Percentiles rank a stretch among this genome's conserved stretches.
These are phyloP conservation scores for Mus spretus DNA, from an alignment of 2,797 vertebrate species.

Conservation along the genomic window DNA sequence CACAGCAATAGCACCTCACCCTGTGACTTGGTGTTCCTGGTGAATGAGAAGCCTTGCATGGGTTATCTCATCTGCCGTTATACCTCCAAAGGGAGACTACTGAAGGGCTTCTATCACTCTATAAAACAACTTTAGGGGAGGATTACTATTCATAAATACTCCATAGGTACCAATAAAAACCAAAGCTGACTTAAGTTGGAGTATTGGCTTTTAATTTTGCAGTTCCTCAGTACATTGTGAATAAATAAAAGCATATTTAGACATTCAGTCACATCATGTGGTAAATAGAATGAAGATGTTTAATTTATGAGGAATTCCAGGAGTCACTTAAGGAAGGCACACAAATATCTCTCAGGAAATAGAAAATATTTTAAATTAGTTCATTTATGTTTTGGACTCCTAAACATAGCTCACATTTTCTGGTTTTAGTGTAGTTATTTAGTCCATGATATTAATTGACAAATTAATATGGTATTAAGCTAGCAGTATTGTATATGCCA, in stretches of 20 bases:
- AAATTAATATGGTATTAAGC: not conserved
- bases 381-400: not conserved
- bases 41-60: not conserved
- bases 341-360: conserved; percentile 23
- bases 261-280: not conserved
- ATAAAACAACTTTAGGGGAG: not conserved
- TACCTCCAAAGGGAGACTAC: not conserved
- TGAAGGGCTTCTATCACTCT: not conserved
- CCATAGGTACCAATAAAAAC: conserved; percentile 12
- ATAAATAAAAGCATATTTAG: conserved; percentile 34
- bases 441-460: not conserved
- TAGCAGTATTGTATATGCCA: not conserved
- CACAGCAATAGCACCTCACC: conserved; percentile 64
- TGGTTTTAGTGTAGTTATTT: not conserved
- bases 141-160: conserved; percentile 29
- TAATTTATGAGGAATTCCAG: not conserved
- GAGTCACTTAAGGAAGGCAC: not conserved
- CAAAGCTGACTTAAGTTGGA: conserved; percentile 21
- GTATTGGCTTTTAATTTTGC: not conserved
- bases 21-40: not conserved
- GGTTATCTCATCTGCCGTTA: conserved; percentile 54
- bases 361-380: conserved; percentile 18
- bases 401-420: not conserved
- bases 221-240: not conserved
- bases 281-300: not conserved